phyloP scores from a whole-genome alignment of 2,797 vertebrate genomes.

The Babyrousa celebensis region DNA sequence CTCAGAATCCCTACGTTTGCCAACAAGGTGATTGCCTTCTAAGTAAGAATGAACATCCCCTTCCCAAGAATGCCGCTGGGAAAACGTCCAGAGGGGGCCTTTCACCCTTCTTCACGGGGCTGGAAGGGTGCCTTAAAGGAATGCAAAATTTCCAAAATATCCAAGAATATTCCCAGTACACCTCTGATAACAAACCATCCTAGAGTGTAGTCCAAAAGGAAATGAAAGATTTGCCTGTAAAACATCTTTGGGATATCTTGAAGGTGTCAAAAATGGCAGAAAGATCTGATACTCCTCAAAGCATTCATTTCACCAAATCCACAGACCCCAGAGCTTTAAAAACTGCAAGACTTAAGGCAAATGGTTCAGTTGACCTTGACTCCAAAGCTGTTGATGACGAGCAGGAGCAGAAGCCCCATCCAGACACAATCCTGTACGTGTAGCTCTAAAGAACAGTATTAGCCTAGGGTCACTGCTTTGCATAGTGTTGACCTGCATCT shows the following conservation, averaged over 20 bases:
- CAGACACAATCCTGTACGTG: fast-evolving
- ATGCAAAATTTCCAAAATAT: conserved; percentile 43
- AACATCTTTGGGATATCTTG: conserved; percentile 41
- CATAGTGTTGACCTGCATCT: not conserved
- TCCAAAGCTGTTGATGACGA: not conserved
- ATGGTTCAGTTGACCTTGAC: not conserved
- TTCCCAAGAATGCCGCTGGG: not conserved
- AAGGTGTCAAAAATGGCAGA: conserved; percentile 53
- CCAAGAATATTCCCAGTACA: conserved; percentile 3
- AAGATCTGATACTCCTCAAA: conserved; percentile 16
- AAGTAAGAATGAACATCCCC: not conserved
- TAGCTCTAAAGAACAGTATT: not conserved
- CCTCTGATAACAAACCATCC: not conserved
- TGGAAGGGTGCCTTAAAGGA: not conserved
- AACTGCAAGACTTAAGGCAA: not conserved
- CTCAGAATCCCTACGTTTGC: not conserved
- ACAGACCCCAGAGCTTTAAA: not conserved
- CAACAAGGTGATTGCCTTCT: conserved; percentile 1
- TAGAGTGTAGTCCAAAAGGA: conserved; percentile 40
- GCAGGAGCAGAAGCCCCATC: not conserved
- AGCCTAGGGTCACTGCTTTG: fast-evolving
- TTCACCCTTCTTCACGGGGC: not conserved
- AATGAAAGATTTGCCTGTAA: not conserved
- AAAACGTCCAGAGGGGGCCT: not conserved
- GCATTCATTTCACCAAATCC: not conserved